Evolutionary conservation across 1,140 invertebrate genomes (phyloP), one percentile per base, ranked within the genome.

Genomic region (Nephila pilipes): DNA sequence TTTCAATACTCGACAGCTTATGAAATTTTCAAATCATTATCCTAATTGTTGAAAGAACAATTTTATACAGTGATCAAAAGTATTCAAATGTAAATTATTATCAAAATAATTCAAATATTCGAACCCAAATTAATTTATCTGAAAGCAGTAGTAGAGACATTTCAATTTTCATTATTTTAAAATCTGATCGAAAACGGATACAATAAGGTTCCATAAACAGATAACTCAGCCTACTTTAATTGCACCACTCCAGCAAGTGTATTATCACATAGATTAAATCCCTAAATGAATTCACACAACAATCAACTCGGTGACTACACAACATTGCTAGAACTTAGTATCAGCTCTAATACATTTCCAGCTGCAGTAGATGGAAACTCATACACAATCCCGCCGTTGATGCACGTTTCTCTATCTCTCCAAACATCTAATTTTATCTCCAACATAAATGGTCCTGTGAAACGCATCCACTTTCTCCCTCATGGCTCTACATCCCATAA

Each of bases 361-460:
- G 69, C 69, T 36, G 29, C 25, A 75, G 29, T 36, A 18, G 69
- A 75, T 75, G 32, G 5, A 14, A 1, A 0, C 46, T 29, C 69
- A 75, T 32, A 25, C 18, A 75, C 69, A 14, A 75, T 36, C 14
- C 16, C 36, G 32, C 12, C 69, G 18, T 36, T 75, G 16, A 36
- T 18, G 12, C n/a, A 65, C 18, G 10, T 16, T 22, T 12, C 29
- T 32, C 25, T 75, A 75, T 18, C 69, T 75, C 69, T 32, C 12
- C 69, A 32, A 75, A 75, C 69, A 75, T 75, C 69, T 75, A 75
- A 75, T 75, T 75, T 75, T 75, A 75, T 75, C 69, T 36, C 29
- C 69, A 18, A 5, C 29, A 29, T 75, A 75, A 75, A 75, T 32
- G 69, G 16, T 22, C 16, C 32, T 5, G 69, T 18, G 22, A 16